Percentiles rank a stretch among this genome's conserved stretches.
Evolutionary conservation across 2,797 vertebrate species (phyloP).

Genomic region (Pyrocephalus nanus): DNA sequence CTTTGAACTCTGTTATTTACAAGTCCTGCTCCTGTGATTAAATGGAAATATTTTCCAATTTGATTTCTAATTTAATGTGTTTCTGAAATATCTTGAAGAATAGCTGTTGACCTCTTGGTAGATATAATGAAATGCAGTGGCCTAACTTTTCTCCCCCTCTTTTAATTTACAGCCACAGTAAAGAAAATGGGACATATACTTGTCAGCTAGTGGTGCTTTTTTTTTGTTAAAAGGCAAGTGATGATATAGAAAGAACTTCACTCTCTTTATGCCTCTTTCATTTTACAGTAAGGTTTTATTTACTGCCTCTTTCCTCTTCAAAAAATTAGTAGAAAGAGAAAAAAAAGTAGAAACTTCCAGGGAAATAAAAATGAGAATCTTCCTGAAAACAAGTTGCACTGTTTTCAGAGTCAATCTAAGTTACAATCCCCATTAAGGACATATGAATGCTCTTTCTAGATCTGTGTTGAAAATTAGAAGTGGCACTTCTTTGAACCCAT

Average conservation of each 20-base stretch:
- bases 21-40: slow-evolving; percentile 40
- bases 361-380: neutral
- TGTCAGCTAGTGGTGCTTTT: neutral
- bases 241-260: neutral
- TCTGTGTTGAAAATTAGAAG: neutral
- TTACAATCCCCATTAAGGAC: neutral
- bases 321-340: neutral
- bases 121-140: neutral
- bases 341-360: neutral
- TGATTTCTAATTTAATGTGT: slow-evolving; percentile 21
- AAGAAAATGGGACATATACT: neutral
- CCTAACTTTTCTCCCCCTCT: neutral
- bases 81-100: slow-evolving; percentile 7
- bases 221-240: neutral
- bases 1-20: slow-evolving; percentile 65
- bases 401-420: neutral
- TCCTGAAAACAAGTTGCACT: neutral
- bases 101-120: neutral
- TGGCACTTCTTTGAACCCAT: slow-evolving; percentile 1
- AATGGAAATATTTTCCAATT: slow-evolving; percentile 45
- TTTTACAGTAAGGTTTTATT: neutral
- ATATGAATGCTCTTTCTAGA: neutral
- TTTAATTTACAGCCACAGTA: neutral
- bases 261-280: neutral
- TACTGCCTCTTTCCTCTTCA: neutral